Evolutionary conservation across 2,113 vertebrate species (phyloP), one percentile per base, ranked within the genome.

Genomic region (Butastur rufipennis): DNA sequence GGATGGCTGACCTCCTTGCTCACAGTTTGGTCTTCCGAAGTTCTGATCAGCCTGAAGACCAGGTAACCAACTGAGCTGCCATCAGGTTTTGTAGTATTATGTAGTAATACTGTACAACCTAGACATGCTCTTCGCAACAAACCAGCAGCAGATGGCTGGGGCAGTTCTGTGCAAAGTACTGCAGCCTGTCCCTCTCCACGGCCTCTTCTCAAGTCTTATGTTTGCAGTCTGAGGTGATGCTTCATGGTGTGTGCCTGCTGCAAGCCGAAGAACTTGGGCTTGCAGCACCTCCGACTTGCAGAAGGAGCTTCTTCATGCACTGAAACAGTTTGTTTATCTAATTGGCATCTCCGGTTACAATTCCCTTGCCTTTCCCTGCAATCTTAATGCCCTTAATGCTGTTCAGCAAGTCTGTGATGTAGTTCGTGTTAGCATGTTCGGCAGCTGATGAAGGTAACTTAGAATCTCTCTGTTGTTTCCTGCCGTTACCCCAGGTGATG

Each of bases 11-110:
- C 26, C 55, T 68, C 53, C 80, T 47, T 27, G 18, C 56, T 22
- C 11, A 6, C 34, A 2, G 66, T 16, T 22, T 19, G 55, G 23
- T 48, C 21, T 45, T 53, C 42, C 29, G 29, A 17, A 48, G 68
- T 34, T 22, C 23, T 26, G 45, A 11, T 40, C 66, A 70, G 67
- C 83, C 62, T 13, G 17, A 14, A 53, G 86, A 16, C 48, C 38
- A 6, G 71, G 66, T 45, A 34, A 15, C 8, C 12, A 3, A 1
- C 66, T 7, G 43, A 47, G 53, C 70, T 29, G 65, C 77, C 34
- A 0, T 12, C 19, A 7, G 56, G 40, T 42, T 65, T 47, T 59
- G 55, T 18, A 16, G 61, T 14, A 1, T 6, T 21, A 0, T 0
- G 31, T 26, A 11, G 11, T 13, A 2, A 19, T 34, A 36, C 85